A percentile compares a stretch with the other conserved stretches of the same genome.
Evolutionary conservation across 2,113 vertebrate genomes (phyloP).

Genomic region (Hypanus sabinus): DNA sequence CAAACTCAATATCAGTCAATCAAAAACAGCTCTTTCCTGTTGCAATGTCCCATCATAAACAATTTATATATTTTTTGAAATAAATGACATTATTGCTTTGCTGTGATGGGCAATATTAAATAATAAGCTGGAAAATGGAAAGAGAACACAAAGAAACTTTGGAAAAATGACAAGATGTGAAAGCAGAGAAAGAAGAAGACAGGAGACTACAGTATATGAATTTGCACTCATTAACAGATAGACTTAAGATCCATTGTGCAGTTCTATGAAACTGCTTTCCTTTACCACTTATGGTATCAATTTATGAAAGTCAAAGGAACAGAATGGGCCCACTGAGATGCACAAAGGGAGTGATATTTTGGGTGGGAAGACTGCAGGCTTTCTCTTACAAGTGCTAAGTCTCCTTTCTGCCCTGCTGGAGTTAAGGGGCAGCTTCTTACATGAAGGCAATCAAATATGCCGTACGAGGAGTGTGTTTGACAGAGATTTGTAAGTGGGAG

Average conservation of each 20-base stretch:
- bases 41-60: neutral
- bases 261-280: neutral
- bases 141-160: neutral
- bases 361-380: neutral
- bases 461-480: neutral
- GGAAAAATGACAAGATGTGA: neutral
- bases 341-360: neutral
- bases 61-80: neutral
- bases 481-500: neutral
- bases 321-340: neutral
- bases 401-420: neutral
- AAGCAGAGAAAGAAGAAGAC: neutral
- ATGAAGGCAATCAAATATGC: neutral
- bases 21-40: neutral
- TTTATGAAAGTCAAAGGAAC: neutral
- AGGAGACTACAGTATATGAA: neutral
- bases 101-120: neutral
- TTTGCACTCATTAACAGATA: neutral
- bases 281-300: neutral
- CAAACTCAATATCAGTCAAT: neutral
- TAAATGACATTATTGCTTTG: neutral
- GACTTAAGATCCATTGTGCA: neutral
- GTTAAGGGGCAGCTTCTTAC: neutral
- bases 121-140: neutral
- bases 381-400: neutral